Evolutionary conservation across 2,888 invertebrate species (phyloP), one percentile per base, ranked within the genome.

Genomic region (Ophion ventricosus): DNA sequence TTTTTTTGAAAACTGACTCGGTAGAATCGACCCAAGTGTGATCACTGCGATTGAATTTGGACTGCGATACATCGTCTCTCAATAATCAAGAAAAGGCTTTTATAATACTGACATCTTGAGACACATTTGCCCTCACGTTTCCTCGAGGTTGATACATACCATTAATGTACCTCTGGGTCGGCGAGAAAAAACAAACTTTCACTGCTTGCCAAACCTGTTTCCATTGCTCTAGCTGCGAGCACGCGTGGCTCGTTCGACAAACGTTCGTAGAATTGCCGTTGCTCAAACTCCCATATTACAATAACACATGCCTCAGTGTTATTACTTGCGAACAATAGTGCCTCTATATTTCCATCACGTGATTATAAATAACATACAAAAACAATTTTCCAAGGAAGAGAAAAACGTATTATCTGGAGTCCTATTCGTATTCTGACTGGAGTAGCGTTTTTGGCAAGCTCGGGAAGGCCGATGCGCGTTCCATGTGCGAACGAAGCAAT

Each of bases 151-250:
- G 49, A 4, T 49, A 17, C 17, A 49, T 73, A 56, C 61, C 67
- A 29, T 56, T 11, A 11, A 70, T 20, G 20, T n/a, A 70, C 49
- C 70, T 70, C 56, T 75, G 82, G 69, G 40, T 63, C 74, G 67
- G 10, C n/a, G 64, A 70, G 29, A 69, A 61, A 69, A 61, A 59
- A 54, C 66, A 29, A 43, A 88, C 90, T 90, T 90, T 90, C 90
- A 88, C 90, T 84, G 67, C 69, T 35, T 70, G 76, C 69, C n/a
- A 88, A 90, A 90, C 89, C 88, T 83, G 90, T 90, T 90, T 89
- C 72, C 82, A 70, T 84, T 82, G 59, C 66, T 54, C 59, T 49
- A 25, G 1, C 29, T n/a, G n/a, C 20, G 14, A 35, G 64, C 35
- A 43, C 56, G 17, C 63, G 20, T 43, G 26, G 69, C 56, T 73